phyloP scores from a whole-genome alignment of 2,888 invertebrate species.

The Dermolepida albohirtum region DNA sequence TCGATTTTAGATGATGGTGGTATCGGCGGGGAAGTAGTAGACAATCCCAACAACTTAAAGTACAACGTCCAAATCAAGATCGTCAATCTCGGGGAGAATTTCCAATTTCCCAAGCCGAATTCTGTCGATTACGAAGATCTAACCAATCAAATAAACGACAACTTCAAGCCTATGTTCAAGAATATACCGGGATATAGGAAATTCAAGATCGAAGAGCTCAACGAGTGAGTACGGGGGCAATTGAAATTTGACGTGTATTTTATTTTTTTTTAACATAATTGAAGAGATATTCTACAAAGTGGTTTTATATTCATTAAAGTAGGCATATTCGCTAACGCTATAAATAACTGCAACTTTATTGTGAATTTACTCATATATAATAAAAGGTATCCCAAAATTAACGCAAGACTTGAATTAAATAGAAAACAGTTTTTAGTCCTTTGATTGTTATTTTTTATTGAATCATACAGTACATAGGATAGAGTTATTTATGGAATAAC shows the following conservation, averaged over 20 bases:
- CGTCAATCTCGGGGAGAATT: constrained; percentile 81
- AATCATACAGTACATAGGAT: no score
- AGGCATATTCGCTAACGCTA: constrained; percentile 2
- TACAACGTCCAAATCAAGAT: constrained; percentile 82
- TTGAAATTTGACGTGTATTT: no score
- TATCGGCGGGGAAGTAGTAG: neutral
- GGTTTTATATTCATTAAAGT: no score
- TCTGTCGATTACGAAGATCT: constrained; percentile 79
- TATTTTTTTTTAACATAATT: no score
- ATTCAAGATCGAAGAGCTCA: constrained; percentile 76
- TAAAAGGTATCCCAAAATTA: no score
- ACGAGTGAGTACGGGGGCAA: constrained; percentile 75
- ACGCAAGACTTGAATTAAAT: no score
- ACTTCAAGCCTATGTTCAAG: constrained; percentile 72
- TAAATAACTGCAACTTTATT: no score
- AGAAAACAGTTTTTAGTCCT: no score
- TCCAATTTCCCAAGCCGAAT: constrained; percentile 79
- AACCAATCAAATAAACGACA: constrained; percentile 74
- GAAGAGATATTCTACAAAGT: constrained; percentile 31
- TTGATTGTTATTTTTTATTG: no score
- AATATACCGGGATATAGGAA: constrained; percentile 80
- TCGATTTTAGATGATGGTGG: constrained; percentile 11
- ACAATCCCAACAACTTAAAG: constrained; percentile 59
- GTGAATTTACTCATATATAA: no score
- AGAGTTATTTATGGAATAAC: no score